Percentiles rank a stretch among this genome's conserved stretches.
Evolutionary conservation across 2,797 vertebrate genomes (phyloP).

Genomic region (Dromococcyx pavoninus): DNA sequence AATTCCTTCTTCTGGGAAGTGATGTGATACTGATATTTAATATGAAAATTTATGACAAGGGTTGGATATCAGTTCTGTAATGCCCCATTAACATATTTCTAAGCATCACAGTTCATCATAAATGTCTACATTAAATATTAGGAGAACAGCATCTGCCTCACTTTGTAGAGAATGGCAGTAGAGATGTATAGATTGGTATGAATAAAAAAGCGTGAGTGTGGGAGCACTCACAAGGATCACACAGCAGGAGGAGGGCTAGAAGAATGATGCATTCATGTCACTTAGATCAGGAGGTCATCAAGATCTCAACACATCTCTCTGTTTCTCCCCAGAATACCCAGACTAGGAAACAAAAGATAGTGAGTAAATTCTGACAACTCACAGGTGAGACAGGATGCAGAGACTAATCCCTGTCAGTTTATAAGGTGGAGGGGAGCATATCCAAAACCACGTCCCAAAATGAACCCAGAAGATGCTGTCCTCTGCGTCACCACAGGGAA

Average conservation of each 20-base stretch:
- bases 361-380: not conserved
- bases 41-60: not conserved
- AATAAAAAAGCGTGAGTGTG: not conserved
- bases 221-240: not conserved
- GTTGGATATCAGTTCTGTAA: not conserved
- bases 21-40: not conserved
- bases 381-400: not conserved
- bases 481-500: not conserved
- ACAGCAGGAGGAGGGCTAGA: not conserved
- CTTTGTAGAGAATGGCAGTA: not conserved
- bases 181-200: not conserved
- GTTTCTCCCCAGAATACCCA: not conserved
- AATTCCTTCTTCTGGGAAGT: not conserved
- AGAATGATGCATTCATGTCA: not conserved
- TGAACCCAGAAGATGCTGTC: not conserved
- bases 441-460: not conserved
- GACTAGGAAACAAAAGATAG: not conserved
- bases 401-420: not conserved
- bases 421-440: not conserved
- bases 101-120: not conserved
- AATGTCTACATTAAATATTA: not conserved
- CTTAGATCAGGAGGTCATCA: not conserved
- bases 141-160: not conserved
- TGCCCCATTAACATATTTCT: not conserved
- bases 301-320: not conserved